Conservation (phyloP, 2,888 invertebrate genomes). For the Drosophila antonietae region DNA sequence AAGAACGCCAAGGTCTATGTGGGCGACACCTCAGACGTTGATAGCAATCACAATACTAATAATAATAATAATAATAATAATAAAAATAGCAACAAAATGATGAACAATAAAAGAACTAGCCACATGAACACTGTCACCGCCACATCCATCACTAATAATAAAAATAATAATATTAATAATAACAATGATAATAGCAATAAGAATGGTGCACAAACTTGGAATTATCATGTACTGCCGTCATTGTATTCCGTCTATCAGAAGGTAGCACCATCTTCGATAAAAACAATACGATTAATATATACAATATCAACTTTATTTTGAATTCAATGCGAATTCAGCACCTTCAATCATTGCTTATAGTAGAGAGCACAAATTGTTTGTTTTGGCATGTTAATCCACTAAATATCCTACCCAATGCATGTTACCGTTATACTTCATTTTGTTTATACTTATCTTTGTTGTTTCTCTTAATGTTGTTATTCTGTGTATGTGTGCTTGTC, state of each 20-base stretch:
- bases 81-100: slow-evolving; percentile 40
- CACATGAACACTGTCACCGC: slow-evolving; percentile 70
- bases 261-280: slow-evolving; percentile 85
- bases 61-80: slow-evolving; percentile 43
- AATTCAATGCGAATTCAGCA: slow-evolving; percentile 19
- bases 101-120: slow-evolving; percentile 57
- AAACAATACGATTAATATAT: slow-evolving; percentile 11
- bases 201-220: slow-evolving; percentile 88
- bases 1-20: slow-evolving; percentile 77
- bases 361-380: slow-evolving; percentile 24
- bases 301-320: slow-evolving; percentile 4
- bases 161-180: slow-evolving; percentile 21
- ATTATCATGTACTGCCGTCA: slow-evolving; percentile 93
- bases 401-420: slow-evolving; percentile 27
- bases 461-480: slow-evolving; percentile 24
- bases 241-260: slow-evolving; percentile 94
- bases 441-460: slow-evolving; percentile 20
- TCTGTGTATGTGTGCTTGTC: slow-evolving; percentile 32
- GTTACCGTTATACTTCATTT: slow-evolving; percentile 13
- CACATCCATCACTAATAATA: slow-evolving; percentile 58
- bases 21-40: slow-evolving; percentile 74
- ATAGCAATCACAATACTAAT: slow-evolving; percentile 45
- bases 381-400: slow-evolving; percentile 25
- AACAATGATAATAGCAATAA: slow-evolving; percentile 72
- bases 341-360: slow-evolving; percentile 37